Conservation (phyloP, 2,113 vertebrate species). For the Phaetusa simplex region DNA sequence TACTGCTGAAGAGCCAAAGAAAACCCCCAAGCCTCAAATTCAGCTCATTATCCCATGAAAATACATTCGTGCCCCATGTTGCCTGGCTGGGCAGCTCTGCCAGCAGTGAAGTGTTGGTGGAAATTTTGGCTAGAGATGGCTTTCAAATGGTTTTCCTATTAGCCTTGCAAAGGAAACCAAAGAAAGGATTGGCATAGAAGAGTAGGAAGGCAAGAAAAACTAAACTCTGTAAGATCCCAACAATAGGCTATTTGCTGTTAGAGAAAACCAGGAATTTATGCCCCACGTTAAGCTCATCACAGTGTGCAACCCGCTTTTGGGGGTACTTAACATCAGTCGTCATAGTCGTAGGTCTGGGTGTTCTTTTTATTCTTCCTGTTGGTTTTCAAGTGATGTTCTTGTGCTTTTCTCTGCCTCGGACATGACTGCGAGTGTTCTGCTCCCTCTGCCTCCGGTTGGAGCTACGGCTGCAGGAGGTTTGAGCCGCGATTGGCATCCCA, state of each 20-base stretch:
- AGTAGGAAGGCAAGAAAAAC: not conserved
- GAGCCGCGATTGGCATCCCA: not conserved
- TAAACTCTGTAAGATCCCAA: not conserved
- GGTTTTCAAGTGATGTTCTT: not conserved
- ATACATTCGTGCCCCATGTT: fast-evolving
- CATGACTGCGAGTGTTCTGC: fast-evolving
- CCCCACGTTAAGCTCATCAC: not conserved
- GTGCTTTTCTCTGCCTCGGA: not conserved
- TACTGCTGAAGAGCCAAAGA: not conserved
- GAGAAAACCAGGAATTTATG: not conserved
- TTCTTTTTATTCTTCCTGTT: not conserved
- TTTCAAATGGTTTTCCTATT: not conserved
- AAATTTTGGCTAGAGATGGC: not conserved
- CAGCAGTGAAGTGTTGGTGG: not conserved
- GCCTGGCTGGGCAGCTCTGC: not conserved
- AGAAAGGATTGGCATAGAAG: not conserved
- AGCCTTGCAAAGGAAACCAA: not conserved
- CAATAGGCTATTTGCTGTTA: not conserved
- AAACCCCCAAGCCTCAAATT: not conserved
- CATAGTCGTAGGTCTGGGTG: fast-evolving
- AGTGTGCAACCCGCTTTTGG: not conserved
- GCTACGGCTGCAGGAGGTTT: fast-evolving
- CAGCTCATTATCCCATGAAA: not conserved
- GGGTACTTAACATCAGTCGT: not conserved
- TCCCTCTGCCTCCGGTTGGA: fast-evolving